Evolutionary conservation across 2,797 vertebrate species (phyloP), one percentile per base, ranked within the genome.

Genomic region (Percopsis omiscomaycus): DNA sequence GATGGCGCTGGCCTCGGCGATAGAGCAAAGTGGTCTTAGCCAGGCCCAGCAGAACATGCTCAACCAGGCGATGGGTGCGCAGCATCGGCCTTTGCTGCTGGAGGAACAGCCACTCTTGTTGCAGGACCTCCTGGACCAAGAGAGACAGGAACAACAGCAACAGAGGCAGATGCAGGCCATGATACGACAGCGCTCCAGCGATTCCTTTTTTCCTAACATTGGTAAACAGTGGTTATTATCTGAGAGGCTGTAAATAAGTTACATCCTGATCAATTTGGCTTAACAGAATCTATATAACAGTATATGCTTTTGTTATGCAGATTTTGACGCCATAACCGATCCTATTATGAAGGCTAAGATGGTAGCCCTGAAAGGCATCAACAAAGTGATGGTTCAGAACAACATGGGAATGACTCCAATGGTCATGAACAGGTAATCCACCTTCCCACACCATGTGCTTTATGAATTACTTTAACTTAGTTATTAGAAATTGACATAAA

Each of bases 291-390:
- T 45, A 45, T 45, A 12, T 45, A 45, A 45, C 44, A 5, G 46
- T 48, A n/a, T 4, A 13, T 48, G 13, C 12, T 48, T 48, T 13
- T 45, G 37, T 80, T 85, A 8, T 87, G 8, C 81, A 98, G 98
- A 99, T 92, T 98, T 98, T 72, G 98, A 99, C 88, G 90, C 96
- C 10, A 98, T 99, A 78, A 98, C 96, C 12, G 97, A 99, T 84
- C 98, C 98, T 8, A 99, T 99, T 73, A 99, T 98, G 97, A 99
- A 99, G 88, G 98, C 98, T 69, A 99, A 99, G 92, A 98, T 99
- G 97, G 96, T 99, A 22, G 98, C 97, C 55, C 91, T 99, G 22
- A 99, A 99, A 89, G 98, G 98, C 69, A 99, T 99, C 88, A 99
- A 99, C 85, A 99, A 98, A 92, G 97, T 99, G 65, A 99, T 99